Evolutionary conservation across 1,140 invertebrate species (phyloP), one percentile per base, ranked within the genome.

Genomic region (Tetragnatha versicolor): DNA sequence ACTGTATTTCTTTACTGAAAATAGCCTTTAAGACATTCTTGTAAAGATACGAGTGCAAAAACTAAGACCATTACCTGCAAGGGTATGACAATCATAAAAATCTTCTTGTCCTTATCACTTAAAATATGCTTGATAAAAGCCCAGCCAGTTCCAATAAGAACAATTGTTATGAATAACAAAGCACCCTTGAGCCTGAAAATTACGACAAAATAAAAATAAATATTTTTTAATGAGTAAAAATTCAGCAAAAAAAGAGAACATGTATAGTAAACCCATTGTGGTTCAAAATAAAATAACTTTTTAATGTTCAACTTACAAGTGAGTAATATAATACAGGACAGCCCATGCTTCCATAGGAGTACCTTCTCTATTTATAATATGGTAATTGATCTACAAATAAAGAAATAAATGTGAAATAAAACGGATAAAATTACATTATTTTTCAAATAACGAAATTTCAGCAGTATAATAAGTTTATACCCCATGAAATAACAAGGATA

Each of bases 41-140:
- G n/a, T n/a, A n/a, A n/a, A n/a, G n/a, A n/a, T n/a, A n/a, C n/a
- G n/a, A n/a, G n/a, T n/a, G n/a, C n/a, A n/a, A n/a, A n/a, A n/a
- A n/a, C n/a, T n/a, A n/a, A n/a, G n/a, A n/a, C 20, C 53, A 22
- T 84, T 84, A 97, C 96, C 90, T 99, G 97, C 39, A 99, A 86
- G 10, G 97, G 97, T 83, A 99, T 96, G 35, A 98, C 94, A 83
- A 98, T 93, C 91, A 99, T 95, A 84, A 99, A 99, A n/a, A 99
- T 90, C 85, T 97, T 98, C 85, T 98, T 98, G 83, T 99, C 98
- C 81, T 95, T 92, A 81, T 98, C 95, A 7, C 94, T 94, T 3
- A 99, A 87, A 80, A 99, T 95, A 83, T 98, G 95, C 85, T 99
- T 99, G 65, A 99, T 96, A 84, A 99, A 99, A 31, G 96, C 96